A percentile compares a stretch with the other conserved stretches of the same genome.
Conservation (phyloP, 2,113 vertebrate species). For the Pica pica region DNA sequence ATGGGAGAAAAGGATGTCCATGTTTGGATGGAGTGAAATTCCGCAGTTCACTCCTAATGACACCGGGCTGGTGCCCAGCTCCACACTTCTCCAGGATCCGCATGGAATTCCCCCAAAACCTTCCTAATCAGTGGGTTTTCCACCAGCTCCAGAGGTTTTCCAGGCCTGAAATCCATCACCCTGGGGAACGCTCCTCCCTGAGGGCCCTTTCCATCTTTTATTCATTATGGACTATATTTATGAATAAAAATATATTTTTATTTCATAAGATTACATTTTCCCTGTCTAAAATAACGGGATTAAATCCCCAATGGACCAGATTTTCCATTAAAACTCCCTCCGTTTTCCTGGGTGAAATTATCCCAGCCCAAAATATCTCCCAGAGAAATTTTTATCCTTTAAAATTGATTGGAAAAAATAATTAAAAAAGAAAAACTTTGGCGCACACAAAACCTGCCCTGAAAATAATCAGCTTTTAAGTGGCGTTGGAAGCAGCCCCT, state of each 20-base stretch:
- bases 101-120: background rate
- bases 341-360: background rate
- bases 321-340: background rate
- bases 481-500: conserved; percentile 46
- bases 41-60: background rate
- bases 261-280: background rate
- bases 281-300: background rate
- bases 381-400: background rate
- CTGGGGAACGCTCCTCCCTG: background rate
- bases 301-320: rapidly evolving
- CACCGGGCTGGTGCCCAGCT: background rate
- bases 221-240: background rate
- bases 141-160: background rate
- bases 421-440: background rate
- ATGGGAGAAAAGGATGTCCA: background rate
- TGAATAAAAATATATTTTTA: background rate
- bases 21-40: background rate
- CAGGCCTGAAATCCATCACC: background rate
- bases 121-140: background rate
- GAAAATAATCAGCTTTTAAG: conserved; percentile 50
- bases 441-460: background rate
- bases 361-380: background rate
- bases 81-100: background rate
- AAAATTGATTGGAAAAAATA: background rate
- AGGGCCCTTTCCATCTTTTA: background rate